Evolutionary conservation across 1,140 invertebrate species (phyloP), one percentile per base, ranked within the genome.

Genomic region (Sweltsa coloradensis): DNA sequence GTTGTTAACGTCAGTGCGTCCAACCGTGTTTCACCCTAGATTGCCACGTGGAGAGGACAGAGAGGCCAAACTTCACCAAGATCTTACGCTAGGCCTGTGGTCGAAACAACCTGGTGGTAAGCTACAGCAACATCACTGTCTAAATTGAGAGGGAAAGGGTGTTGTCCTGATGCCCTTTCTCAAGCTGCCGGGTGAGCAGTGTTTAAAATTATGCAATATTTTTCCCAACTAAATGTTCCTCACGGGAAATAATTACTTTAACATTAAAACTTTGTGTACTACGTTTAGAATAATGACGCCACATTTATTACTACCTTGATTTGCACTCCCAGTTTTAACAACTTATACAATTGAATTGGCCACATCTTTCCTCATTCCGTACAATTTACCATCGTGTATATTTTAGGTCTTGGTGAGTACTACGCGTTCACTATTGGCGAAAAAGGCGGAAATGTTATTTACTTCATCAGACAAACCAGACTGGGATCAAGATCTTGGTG

Each of bases 31-130:
- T n/a, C n/a, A n/a, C n/a, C n/a, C n/a, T 22, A 60, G 70, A 67
- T 57, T 75, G 73, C 53, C 68, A 69, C 22, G 66, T 70, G 19
- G 72, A 75, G 54, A 69, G 66, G 39, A 68, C 68, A 1, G 56
- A 62, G n/a, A 67, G 65, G 2, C 53, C 64, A 25, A 51, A 56
- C 49, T 63, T 67, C 34, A 60, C 63, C 0, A 69, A 62, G 60
- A 65, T 71, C 41, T 57, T 70, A 44, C 67, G 71, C 46, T 71
- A 9, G 63, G 65, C 7, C 53, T 61, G 1, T 67, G 69, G 67
- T 45, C 13, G 53, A 56, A 47, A 24, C 56, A 34, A 59, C 62
- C 47, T 18, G 56, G 18, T 3, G 49, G 3, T 21, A 22, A 37
- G 48, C 47, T 56, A 41, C 48, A 62, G 41, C 46, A 60, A 62